Evolutionary conservation across 2,113 vertebrate species (phyloP), one percentile per base, ranked within the genome.

Genomic region (Vulpes lagopus): DNA sequence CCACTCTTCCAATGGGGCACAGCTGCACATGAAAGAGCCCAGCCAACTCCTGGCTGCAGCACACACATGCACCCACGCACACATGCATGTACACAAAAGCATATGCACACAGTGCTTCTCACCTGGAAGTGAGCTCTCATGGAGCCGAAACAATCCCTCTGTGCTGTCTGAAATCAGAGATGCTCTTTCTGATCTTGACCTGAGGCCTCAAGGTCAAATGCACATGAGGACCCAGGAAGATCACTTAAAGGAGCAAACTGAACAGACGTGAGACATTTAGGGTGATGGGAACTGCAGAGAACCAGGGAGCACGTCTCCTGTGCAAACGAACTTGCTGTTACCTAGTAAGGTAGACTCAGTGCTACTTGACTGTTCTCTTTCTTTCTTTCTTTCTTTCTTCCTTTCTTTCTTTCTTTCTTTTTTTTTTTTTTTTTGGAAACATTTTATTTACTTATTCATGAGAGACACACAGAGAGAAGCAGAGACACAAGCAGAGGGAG

Each of bases 61-160:
- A 1, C 55, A 14, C 25, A 6, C 2, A 1, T 2, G 12, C 14
- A 4, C 49, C 74, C 27, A 2, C 4, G 8, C 25, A 23, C 38
- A 64, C 49, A 27, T 27, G 2, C 0, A 1, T 27, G 12, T 3
- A 0, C 22, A 11, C 38, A 30, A 8, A 8, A 30, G 8, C 49
- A 8, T 0, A 2, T 5, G 25, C 59, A 19, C 19, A 23, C 43
- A 79, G 1, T 25, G 65, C 67, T 64, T 76, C 12, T 57, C 6
- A 23, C 30, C 49, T 62, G 85, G 62, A 35, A 8, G 0, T 11
- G 80, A 20, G 27, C 62, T 86, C 80, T 17, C 16, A 4, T 1
- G 10, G 69, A 73, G 22, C 38, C 79, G 27, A 35, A 25, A 64
- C 11, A 11, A 2, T 11, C 35, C n/a, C 57, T 23, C 8, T 12